Evolutionary conservation across 64 coral and sea anemone genomes (phyloP), one percentile per base, ranked within the genome.

Genomic region (Montipora cactus): DNA sequence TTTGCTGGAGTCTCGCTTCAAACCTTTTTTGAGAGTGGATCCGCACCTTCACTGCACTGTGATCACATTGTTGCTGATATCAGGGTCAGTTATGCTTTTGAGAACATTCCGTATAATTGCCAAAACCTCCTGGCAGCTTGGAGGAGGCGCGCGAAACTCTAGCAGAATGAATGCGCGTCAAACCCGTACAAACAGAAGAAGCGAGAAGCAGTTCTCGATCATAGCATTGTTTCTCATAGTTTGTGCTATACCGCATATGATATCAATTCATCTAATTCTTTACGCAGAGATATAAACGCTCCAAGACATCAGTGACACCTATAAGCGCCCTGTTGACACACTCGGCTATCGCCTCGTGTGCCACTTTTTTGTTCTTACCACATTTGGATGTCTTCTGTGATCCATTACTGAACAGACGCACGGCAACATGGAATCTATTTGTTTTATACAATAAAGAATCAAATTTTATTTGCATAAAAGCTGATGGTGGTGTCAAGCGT

Each of bases 21-120:
- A 15, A 87, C 49, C 44, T 78, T 77, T 16, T 28, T 37, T 15
- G 28, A 49, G 25, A 49, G 72, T 83, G 3, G 81, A 92, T 64
- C 55, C 86, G 0, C 83, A 92, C 44, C 69, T 92, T 18, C 90
- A 92, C 81, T 76, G 81, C 1, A 92, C 90, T 18, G 44, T 86
- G 13, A 92, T 92, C 21, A 64, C 90, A 8, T n/a, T 87, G 4
- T 16, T 92, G 0, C 73, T 87, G 15, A 77, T 87, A 14, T 4
- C 49, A 6, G 10, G 37, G 23, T 84, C 73, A 8, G 8, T 83
- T 9, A 48, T 77, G 69, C 49, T 92, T n/a, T 92, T 85, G 53
- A 92, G 59, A 23, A 47, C 83, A 19, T 87, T 67, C 77, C 90
- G 72, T 14, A 73, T 67, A 71, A 71, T 71, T 49, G 82, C 82